Base-by-base conservation (phyloP, 2,797 vertebrate genomes). In the Sebastolobus alascanus region DNA sequence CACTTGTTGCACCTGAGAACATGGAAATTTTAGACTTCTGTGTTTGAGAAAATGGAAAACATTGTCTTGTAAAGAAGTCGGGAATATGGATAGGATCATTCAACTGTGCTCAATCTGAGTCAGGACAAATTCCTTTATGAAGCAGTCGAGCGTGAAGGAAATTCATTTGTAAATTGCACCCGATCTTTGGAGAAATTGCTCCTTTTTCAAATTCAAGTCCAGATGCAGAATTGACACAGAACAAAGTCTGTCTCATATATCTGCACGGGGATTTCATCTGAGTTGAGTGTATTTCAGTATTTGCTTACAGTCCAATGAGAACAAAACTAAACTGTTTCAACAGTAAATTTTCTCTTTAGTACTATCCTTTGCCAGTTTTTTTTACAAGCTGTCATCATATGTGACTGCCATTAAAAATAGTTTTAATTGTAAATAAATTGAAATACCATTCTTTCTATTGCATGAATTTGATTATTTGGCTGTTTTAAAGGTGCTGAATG, bases 1-100 rank as follows among this genome's bases (percentile, higher is more conserved):
- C 91, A 95, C 94, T 95, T 94, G 91, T 95, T 95, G 93, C 93
- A 93, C 90, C 91, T 95, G 92, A 91, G 88, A 94, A 94, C 91
- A 94, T 95, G 94, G 91, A 95, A 92, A 95, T 96, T 80, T 92
- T 38, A 76, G 84, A 92, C 83, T 89, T 92, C 87, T 93, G 78
- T 89, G 84, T 90, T 89, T 78, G 83, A 92, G 72, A 93, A 93
- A 92, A 94, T 94, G 94, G 79, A 90, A 94, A 88, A 95, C 89
- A 89, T 79, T 85, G 92, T 88, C 93, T 91, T 66, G 82, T 93
- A 93, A 94, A 91, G 91, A 90, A 83, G 86, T 91, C 77, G 14
- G 86, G 92, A 96, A 95, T 95, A 96, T 96, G 95, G 93, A 96
- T 95, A 87, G 92, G 92, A 91, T 94, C 93, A 93, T 80, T 95